Evolutionary conservation across 2,113 vertebrate genomes (phyloP).

Genomic region (Sisor rabdophorus): DNA sequence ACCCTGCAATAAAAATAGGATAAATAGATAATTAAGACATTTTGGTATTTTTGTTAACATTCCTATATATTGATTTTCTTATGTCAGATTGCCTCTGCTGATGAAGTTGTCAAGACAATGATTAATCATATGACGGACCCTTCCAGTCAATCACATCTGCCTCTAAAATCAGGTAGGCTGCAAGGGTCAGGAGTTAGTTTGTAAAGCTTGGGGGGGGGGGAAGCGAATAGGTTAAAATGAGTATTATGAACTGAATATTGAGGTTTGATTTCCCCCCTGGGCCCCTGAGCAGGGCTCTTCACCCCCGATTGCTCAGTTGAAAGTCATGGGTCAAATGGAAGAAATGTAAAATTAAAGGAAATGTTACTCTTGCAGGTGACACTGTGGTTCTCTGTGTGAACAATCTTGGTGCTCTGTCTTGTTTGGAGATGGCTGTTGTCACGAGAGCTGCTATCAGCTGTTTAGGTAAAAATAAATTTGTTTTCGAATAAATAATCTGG

Average conservation of each 20-base stretch:
- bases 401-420: constrained; percentile 89
- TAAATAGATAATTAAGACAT: too few relatives aligned
- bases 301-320: too few relatives aligned
- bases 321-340: too few relatives aligned
- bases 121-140: constrained; percentile 83
- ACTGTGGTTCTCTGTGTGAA: constrained; percentile 83
- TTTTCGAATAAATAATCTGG: neutral
- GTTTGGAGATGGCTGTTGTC: constrained; percentile 84
- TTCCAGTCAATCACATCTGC: constrained; percentile 74
- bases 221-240: too few relatives aligned
- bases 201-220: neutral
- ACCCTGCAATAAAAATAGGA: too few relatives aligned
- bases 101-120: constrained; percentile 80
- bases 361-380: constrained; percentile 67
- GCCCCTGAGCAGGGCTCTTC: too few relatives aligned
- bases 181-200: neutral
- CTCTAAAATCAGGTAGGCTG: constrained; percentile 70
- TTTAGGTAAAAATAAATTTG: constrained; percentile 71
- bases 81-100: constrained; percentile 71
- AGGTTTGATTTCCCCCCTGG: too few relatives aligned
- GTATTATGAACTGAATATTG: too few relatives aligned
- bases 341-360: neutral
- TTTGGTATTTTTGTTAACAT: neutral
- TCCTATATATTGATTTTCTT: neutral
- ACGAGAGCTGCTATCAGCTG: constrained; percentile 68